phyloP scores from a whole-genome alignment of 2,797 vertebrate genomes.

The Antennarius maculatus region DNA sequence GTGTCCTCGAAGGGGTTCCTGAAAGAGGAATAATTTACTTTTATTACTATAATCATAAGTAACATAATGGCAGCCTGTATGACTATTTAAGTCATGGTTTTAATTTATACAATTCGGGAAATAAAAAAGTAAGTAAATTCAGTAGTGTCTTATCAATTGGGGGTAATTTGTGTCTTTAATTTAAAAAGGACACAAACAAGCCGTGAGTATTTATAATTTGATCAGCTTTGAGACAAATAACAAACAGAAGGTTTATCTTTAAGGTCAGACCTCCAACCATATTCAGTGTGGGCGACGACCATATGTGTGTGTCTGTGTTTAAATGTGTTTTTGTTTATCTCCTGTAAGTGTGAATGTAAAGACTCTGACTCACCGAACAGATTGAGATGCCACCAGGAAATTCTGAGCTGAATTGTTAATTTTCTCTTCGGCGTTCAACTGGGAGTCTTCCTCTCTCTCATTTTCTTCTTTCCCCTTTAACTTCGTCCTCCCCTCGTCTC shows the following conservation, averaged over 20 bases:
- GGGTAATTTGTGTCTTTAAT: background rate
- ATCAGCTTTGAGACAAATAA: background rate
- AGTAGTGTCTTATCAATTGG: no score
- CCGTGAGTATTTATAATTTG: slow-evolving; percentile 5
- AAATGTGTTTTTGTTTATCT: slow-evolving; percentile 41
- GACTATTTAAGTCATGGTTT: no score
- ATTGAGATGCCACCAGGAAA: slow-evolving; percentile 34
- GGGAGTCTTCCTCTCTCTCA: slow-evolving; percentile 4
- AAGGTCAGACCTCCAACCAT: slow-evolving; percentile 36
- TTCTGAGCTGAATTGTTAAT: slow-evolving; percentile 40
- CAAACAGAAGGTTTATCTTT: slow-evolving; percentile 30
- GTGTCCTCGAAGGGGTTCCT: no score
- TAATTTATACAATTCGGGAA: no score
- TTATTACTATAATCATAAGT: no score
- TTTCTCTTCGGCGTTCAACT: slow-evolving; percentile 40
- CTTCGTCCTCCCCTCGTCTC: slow-evolving; percentile 7
- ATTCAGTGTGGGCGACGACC: slow-evolving; percentile 34
- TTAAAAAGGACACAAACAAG: slow-evolving; percentile 9
- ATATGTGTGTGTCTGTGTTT: slow-evolving; percentile 43
- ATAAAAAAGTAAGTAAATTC: no score
- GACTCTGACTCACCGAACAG: slow-evolving; percentile 40
- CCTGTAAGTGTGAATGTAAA: slow-evolving; percentile 36
- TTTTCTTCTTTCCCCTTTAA: background rate
- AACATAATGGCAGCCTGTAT: no score
- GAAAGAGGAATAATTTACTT: no score